Evolutionary conservation across 2,113 vertebrate species (phyloP).

Genomic region (Aphyosemion australe): DNA sequence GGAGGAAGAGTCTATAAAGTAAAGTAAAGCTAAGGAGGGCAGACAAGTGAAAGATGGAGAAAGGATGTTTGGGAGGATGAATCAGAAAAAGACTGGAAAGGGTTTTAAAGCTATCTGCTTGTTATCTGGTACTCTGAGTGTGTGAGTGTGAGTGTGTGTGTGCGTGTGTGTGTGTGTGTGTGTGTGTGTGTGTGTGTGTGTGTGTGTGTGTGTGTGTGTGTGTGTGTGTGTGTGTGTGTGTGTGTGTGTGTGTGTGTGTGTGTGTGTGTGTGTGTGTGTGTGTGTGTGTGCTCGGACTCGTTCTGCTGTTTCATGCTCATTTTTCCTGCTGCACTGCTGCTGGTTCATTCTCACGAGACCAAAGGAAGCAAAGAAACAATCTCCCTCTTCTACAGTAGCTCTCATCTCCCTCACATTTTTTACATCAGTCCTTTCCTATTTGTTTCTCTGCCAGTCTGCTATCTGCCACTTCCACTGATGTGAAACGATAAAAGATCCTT

Average conservation of each 20-base stretch:
- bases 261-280: conserved; percentile 14
- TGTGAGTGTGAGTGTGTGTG: too few species aligned
- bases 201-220: too few species aligned
- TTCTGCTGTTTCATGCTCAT: conserved; percentile 9
- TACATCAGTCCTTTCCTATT: neutral
- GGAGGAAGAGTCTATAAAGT: neutral
- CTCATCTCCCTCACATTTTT: conserved; percentile 19
- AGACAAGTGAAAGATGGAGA: conserved; percentile 8
- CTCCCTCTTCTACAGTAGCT: conserved; percentile 23
- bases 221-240: too few species aligned
- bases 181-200: too few species aligned
- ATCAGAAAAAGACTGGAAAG: conserved; percentile 6
- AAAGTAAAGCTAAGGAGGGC: conserved; percentile 1
- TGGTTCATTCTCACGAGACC: conserved; percentile 40
- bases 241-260: conserved; percentile 7
- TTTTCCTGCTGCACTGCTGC: conserved; percentile 24
- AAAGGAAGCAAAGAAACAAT: conserved; percentile 12
- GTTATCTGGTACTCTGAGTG: conserved; percentile 22
- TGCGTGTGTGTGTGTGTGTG: too few species aligned
- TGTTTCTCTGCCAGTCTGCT: conserved; percentile 1
- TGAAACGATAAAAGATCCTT: neutral
- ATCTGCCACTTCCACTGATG: conserved; percentile 10
- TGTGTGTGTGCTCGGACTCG: conserved; percentile 4
- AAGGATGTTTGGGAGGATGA: neutral
- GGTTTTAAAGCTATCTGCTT: conserved; percentile 20